Base-by-base conservation (phyloP, 2,888 invertebrate genomes). In the Galerucella calmariensis region DNA sequence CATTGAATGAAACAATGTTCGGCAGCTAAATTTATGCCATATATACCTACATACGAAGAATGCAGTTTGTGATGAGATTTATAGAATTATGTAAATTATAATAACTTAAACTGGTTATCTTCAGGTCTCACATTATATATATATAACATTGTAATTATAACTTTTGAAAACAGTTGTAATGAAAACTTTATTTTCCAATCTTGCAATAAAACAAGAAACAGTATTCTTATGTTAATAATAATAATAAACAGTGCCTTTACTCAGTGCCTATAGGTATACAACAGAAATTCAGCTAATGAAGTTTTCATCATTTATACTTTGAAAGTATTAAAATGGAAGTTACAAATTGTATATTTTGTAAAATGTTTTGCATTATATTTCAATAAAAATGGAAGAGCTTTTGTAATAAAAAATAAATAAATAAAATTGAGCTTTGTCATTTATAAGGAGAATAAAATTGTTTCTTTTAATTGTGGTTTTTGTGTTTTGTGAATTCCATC, bases 381-480 rank as follows among this genome's bases (percentile, higher is more conserved):
- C 79, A 80, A 80, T 79, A 78, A 82, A 20, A 77, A 79, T 79
- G 81, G 77, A 78, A 73, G 78, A 82, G 85, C 86, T 86, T 85
- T 83, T 87, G 86, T 87, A 87, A 86, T 84, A 84, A 83, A 81
- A 63, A 56, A 20, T 56, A 56, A 56, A 56, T 56, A 84, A 83
- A 82, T 81, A 82, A 83, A 82, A 84, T 84, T 85, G 84, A 85
- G 86, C 86, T 65, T 87, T 87, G 84, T 84, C 84, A 85, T 84
- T 84, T 84, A 81, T 83, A 83, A 83, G 81, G 84, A 84, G 82
- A 82, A 83, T 79, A 56, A 80, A 82, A 76, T 75, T 67, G 77
- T 78, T 76, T 73, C 66, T 44, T 71, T 65, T 35, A 66, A 46
- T 65, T 46, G n/a, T 44, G 5, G 14, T 35, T 62, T 62, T 35